Evolutionary conservation across 2,113 vertebrate genomes (phyloP).

Genomic region (Addax nasomaculatus): DNA sequence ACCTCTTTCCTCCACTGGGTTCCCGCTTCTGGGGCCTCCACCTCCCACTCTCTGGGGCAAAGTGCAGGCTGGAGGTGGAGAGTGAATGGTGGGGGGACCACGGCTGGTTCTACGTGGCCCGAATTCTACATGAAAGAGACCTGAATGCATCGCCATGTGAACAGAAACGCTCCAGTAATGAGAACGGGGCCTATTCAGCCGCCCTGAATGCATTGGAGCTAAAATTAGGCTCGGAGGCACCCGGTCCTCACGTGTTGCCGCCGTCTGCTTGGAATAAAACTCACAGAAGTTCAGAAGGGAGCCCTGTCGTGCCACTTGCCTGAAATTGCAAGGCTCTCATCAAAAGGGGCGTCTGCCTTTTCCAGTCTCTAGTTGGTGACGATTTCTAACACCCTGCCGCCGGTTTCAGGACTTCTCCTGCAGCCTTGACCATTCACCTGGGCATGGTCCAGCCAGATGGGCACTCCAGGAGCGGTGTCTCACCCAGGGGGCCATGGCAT

Average conservation of each 20-base stretch:
- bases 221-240: background rate
- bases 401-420: background rate
- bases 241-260: background rate
- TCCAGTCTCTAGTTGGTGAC: background rate
- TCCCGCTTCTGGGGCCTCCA: background rate
- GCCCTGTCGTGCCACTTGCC: background rate
- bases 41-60: background rate
- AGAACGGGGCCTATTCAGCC: background rate
- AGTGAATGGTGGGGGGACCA: background rate
- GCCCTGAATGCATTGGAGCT: background rate
- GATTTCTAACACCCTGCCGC: background rate
- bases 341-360: background rate
- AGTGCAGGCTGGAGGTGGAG: background rate
- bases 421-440: fast-evolving
- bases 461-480: fast-evolving
- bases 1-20: background rate
- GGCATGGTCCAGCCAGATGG: fast-evolving
- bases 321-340: background rate
- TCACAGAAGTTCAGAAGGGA: background rate
- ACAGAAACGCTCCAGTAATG: background rate
- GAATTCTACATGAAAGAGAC: background rate
- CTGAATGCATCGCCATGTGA: background rate
- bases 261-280: background rate
- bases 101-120: background rate
- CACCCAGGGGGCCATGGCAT: fast-evolving